Conservation (phyloP, 1,140 invertebrate genomes). For the Psilanteris sp. region DNA sequence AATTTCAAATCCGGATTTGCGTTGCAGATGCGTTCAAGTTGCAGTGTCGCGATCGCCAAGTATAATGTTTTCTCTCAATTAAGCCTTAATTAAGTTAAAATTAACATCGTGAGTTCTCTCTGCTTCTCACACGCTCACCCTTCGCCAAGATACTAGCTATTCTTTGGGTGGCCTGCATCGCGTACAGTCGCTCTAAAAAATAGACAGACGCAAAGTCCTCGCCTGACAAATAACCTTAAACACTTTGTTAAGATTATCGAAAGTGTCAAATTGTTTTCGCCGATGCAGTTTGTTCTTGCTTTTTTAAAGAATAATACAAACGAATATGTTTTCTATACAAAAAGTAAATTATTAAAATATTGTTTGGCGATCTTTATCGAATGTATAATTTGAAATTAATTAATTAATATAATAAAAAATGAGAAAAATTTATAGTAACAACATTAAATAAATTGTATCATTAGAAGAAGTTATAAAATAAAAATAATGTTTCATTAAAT, state of each 20-base stretch:
- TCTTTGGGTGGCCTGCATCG: conserved; percentile 77
- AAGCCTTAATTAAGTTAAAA: conserved; percentile 82
- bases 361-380: no score
- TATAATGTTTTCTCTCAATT: conserved; percentile 81
- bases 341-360: no score
- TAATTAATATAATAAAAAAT: no score
- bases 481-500: no score
- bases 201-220: conserved; percentile 32
- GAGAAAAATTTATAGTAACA: no score
- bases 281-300: conserved; percentile 1
- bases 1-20: conserved; percentile 76
- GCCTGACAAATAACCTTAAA: conserved; percentile 57
- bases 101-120: conserved; percentile 79
- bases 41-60: conserved; percentile 77
- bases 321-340: no score
- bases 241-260: conserved; percentile 39
- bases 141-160: conserved; percentile 70
- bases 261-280: conserved; percentile 34
- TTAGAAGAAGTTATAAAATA: no score
- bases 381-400: no score
- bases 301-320: background rate
- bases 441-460: no score
- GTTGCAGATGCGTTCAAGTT: conserved; percentile 77
- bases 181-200: conserved; percentile 73
- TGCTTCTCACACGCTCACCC: conserved; percentile 67